Conservation (phyloP, 2,888 invertebrate species). For the Andrena bucephala region DNA sequence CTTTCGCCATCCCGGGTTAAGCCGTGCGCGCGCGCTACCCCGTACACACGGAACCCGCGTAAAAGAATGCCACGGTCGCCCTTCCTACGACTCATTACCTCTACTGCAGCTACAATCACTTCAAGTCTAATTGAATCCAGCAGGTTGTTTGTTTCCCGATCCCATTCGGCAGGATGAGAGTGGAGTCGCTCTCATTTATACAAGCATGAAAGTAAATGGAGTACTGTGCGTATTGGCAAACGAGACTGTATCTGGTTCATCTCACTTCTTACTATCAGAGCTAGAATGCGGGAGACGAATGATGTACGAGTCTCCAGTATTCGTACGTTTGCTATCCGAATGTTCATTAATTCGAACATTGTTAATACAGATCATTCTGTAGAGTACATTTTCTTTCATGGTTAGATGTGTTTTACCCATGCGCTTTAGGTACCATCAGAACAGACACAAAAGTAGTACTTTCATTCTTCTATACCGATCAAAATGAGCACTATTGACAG, state of each 20-base stretch:
- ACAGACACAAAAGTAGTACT: no score
- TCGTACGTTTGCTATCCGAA: no score
- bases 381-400: no score
- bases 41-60: conserved; percentile 3
- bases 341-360: no score
- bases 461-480: no score
- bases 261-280: no score
- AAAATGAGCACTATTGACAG: no score
- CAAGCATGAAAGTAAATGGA: not conserved
- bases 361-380: no score
- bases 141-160: conserved; percentile 45
- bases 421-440: no score
- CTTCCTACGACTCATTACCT: conserved; percentile 47
- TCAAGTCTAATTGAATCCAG: conserved; percentile 48
- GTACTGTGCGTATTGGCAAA: not conserved
- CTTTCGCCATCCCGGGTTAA: conserved; percentile 8
- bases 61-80: conserved; percentile 13
- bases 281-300: no score
- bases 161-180: not conserved
- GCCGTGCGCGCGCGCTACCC: not conserved
- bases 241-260: not conserved
- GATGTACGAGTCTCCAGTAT: no score
- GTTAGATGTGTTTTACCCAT: no score
- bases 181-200: conserved; percentile 1
- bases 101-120: conserved; percentile 14